Percentiles rank a stretch among this genome's conserved stretches.
These are phyloP conservation scores for Drosophila neonasuta DNA, from an alignment of 2,888 invertebrate genomes.

Conservation along the genomic window DNA sequence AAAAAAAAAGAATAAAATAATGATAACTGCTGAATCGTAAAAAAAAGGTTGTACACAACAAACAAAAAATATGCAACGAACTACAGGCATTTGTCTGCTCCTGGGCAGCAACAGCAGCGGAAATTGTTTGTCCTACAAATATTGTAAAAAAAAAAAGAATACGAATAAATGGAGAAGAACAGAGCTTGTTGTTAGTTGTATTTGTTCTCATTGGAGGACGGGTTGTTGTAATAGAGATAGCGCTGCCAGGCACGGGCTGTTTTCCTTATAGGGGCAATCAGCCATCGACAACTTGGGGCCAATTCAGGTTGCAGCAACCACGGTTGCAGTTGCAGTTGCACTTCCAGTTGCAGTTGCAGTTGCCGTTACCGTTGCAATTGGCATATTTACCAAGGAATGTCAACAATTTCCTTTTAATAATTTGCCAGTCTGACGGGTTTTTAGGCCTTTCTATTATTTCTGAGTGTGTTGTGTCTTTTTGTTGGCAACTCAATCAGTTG, in stretches of 20 bases:
- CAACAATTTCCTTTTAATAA: conserved; percentile 76
- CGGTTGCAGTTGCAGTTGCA: conserved; percentile 20
- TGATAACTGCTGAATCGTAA: conserved; percentile 71
- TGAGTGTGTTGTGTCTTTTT: not conserved
- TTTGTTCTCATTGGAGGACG: conserved; percentile 53
- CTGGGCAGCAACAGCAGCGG: conserved; percentile 50
- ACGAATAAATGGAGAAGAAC: conserved; percentile 17
- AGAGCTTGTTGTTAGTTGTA: conserved; percentile 50
- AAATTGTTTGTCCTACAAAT: conserved; percentile 72
- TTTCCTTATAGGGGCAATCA: conserved; percentile 79
- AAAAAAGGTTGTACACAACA: conserved; percentile 49
- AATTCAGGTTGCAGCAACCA: conserved; percentile 62
- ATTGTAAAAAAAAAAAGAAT: conserved; percentile 9
- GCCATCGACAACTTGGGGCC: conserved; percentile 68
- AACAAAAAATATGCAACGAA: conserved; percentile 1
- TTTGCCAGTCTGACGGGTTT: conserved; percentile 66
- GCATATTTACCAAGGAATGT: conserved; percentile 75
- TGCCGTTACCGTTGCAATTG: conserved; percentile 67
- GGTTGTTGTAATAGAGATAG: conserved; percentile 74
- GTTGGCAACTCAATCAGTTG: not conserved
- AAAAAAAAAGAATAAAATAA: conserved; percentile 60
- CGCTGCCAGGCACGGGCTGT: conserved; percentile 50
- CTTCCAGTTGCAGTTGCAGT: conserved; percentile 18
- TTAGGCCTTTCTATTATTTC: not conserved
- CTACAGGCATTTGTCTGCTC: conserved; percentile 55